These are phyloP conservation scores for Myathropa florea DNA, from an alignment of 2,888 invertebrate species.

Conservation along the genomic window DNA sequence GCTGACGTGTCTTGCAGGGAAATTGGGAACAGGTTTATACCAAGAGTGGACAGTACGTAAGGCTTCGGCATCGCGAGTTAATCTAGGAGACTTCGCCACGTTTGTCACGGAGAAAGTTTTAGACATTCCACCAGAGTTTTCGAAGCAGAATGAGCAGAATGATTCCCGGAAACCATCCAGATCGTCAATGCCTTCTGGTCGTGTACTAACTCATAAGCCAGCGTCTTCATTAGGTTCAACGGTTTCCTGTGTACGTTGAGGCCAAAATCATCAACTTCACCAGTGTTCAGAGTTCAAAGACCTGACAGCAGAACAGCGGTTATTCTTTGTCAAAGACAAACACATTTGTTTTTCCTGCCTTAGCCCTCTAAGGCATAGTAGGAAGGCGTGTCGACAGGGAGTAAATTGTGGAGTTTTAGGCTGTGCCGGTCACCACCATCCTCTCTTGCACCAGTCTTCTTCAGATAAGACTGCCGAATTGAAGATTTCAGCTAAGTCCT, in stretches of 20 bases:
- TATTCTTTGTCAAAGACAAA: background rate
- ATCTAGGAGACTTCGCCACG: background rate
- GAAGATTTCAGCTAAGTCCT: background rate
- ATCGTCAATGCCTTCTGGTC: too few species aligned
- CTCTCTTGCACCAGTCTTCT: background rate
- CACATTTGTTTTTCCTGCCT: background rate
- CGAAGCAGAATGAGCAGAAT: background rate
- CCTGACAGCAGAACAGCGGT: too few species aligned
- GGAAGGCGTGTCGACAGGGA: conserved; percentile 1
- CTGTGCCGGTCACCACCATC: conserved; percentile 11
- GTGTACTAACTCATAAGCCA: too few species aligned
- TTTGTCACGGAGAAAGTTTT: background rate
- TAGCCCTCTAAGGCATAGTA: background rate
- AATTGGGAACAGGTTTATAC: background rate
- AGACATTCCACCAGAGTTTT: conserved; percentile 1
- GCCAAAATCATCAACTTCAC: too few species aligned
- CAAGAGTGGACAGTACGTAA: background rate
- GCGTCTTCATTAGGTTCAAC: too few species aligned
- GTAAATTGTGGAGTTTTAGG: background rate
- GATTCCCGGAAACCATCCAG: background rate
- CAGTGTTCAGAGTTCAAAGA: too few species aligned
- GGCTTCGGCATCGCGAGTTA: background rate
- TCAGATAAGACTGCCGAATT: background rate
- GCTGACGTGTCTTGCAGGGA: background rate
- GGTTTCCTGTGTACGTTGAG: too few species aligned